Evolutionary conservation across 1,140 invertebrate genomes (phyloP).

Genomic region (Eufriesea mexicana): DNA sequence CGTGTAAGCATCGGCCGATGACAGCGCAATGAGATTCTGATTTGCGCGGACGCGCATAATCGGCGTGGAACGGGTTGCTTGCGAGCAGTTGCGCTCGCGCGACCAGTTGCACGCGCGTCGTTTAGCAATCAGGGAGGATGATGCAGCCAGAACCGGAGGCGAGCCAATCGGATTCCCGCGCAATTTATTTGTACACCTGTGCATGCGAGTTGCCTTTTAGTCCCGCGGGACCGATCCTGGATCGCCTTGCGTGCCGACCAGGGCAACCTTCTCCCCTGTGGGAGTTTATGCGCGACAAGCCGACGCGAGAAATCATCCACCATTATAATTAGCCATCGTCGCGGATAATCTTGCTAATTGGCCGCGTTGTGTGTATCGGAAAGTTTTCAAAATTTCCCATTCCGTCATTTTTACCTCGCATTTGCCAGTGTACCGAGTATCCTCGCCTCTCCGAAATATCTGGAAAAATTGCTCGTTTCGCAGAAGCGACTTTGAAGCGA

Average conservation of each 20-base stretch:
- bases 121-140: slow-evolving; percentile 75
- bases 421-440: too few relatives aligned
- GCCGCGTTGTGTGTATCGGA: neutral
- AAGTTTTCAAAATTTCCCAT: neutral
- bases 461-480: too few relatives aligned
- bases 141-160: slow-evolving; percentile 70
- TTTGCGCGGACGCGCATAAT: slow-evolving; percentile 65
- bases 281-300: neutral
- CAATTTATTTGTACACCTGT: slow-evolving; percentile 72
- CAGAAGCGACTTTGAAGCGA: neutral
- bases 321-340: slow-evolving; percentile 5
- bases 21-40: slow-evolving; percentile 72
- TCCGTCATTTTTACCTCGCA: too few relatives aligned
- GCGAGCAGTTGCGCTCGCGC: slow-evolving; percentile 46
- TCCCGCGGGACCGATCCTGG: slow-evolving; percentile 53
- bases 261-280: neutral
- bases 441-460: too few relatives aligned
- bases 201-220: slow-evolving; percentile 36
- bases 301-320: slow-evolving; percentile 5
- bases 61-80: slow-evolving; percentile 43
- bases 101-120: slow-evolving; percentile 71
- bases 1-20: slow-evolving; percentile 61
- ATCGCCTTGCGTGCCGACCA: slow-evolving; percentile 1
- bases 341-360: slow-evolving; percentile 20
- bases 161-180: slow-evolving; percentile 51